Percentiles rank a stretch among this genome's conserved stretches.
Evolutionary conservation across 30 jellyfish, hydroid and myxozoan genomes (phyloP).

Genomic region (Aurelia sp.): DNA sequence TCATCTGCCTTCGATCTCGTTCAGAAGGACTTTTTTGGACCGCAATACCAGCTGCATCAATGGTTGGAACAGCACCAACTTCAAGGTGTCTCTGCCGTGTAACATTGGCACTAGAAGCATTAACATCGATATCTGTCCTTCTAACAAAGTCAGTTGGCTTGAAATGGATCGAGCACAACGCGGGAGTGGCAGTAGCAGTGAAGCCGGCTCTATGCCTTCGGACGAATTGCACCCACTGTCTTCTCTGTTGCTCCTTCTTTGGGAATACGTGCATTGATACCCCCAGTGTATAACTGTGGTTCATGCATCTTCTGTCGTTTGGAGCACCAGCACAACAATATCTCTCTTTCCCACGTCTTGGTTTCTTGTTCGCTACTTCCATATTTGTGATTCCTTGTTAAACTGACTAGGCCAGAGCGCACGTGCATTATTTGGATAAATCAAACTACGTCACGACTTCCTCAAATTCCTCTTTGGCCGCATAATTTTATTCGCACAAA

Average conservation of each 20-base stretch:
- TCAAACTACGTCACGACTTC: slow-evolving; percentile 19
- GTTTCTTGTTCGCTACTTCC: neutral
- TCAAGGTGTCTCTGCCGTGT: neutral
- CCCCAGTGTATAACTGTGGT: slow-evolving; percentile 10
- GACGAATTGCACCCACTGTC: neutral
- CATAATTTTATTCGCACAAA: neutral
- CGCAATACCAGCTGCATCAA: slow-evolving; percentile 13
- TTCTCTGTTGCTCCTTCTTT: neutral
- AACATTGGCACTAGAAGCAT: neutral
- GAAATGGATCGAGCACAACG: neutral
- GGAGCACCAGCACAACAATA: slow-evolving; percentile 36
- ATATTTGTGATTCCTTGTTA: too few species aligned
- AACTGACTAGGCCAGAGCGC: too few species aligned
- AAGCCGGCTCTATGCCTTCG: neutral
- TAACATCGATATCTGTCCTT: slow-evolving; percentile 1
- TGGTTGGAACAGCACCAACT: slow-evolving; percentile 16
- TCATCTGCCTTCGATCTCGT: slow-evolving; percentile 3
- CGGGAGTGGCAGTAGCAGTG: neutral
- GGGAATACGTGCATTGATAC: slow-evolving; percentile 16
- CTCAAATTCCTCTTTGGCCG: slow-evolving; percentile 20
- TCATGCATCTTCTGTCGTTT: slow-evolving; percentile 9
- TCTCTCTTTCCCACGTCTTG: slow-evolving; percentile 1
- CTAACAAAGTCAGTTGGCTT: neutral
- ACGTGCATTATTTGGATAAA: neutral
- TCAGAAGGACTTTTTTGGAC: neutral